Evolutionary conservation across 2,113 vertebrate genomes (phyloP), one percentile per base, ranked within the genome.

Genomic region (Bubo bubo): DNA sequence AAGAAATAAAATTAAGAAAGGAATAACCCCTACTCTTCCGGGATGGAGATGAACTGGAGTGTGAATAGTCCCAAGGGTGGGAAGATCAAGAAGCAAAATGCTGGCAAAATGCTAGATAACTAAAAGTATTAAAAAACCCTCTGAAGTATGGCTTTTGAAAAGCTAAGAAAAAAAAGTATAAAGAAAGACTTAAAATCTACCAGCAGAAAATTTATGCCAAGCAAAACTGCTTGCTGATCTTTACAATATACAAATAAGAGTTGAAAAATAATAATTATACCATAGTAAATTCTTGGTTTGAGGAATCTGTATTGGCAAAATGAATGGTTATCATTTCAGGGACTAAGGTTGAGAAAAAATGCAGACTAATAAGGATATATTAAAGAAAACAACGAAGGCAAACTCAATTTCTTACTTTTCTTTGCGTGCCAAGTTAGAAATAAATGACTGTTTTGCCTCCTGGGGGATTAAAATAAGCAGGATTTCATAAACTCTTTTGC

Each of bases 391-490:
- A 72, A 73, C 72, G 71, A 91, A 92, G 62, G 30, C n/a, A 79
- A 90, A 80, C 66, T 90, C 88, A 9, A 50, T 88, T 95, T 94
- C 79, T 95, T 82, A 92, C 79, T 93, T 95, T 93, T 90, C 73
- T 96, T 88, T 93, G 73, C 10, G 1, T 88, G 67, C 93, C 77
- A 71, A 82, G 93, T 93, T 96, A 94, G 96, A 96, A 96, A 96
- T 91, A 95, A 96, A 88, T 93, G 27, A 97, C 75, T 92, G 68
- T 84, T 95, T 97, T 92, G 53, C 86, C 73, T 95, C 81, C 90
- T 90, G 88, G 43, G 85, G 94, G 62, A 98, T 97, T 96, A 96
- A 97, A 97, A 95, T 95, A 88, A 96, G 74, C 60, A 91, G 86
- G 91, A 96, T 95, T 97, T 92, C 55, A 93, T 92, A 95, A 97